phyloP scores from a whole-genome alignment of 2,113 vertebrate species.

The Nettapus auritus region DNA sequence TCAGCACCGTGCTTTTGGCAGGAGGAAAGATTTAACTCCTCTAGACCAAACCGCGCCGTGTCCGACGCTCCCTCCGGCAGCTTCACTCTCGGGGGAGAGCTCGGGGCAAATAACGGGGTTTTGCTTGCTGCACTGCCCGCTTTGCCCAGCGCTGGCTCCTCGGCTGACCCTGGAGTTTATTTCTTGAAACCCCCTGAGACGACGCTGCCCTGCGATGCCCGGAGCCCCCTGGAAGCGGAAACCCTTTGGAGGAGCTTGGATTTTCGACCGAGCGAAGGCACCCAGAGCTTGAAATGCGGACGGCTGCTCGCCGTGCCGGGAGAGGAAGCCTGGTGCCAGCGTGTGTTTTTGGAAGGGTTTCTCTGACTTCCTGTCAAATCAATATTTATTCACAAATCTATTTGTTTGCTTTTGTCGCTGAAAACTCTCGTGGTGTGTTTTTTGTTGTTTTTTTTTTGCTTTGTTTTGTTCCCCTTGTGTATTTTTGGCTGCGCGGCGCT shows the following conservation, averaged over 20 bases:
- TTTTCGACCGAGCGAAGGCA: not conserved
- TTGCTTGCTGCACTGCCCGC: rapidly evolving
- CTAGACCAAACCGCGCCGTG: not conserved
- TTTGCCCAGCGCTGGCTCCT: not conserved
- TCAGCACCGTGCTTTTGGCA: not conserved
- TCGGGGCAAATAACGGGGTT: rapidly evolving
- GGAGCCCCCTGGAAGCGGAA: not conserved
- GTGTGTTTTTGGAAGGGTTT: slow-evolving; percentile 9
- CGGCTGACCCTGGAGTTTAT: rapidly evolving
- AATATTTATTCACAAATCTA: slow-evolving; percentile 71
- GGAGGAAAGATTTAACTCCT: not conserved
- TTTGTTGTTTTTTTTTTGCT: rapidly evolving
- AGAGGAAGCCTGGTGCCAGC: not conserved
- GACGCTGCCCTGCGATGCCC: rapidly evolving
- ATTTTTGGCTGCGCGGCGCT: slow-evolving; percentile 21
- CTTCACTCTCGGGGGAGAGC: not conserved
- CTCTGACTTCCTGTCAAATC: slow-evolving; percentile 61
- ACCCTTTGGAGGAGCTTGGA: not conserved
- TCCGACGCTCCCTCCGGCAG: not conserved
- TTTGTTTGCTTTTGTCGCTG: slow-evolving; percentile 66
- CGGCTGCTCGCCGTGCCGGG: not conserved
- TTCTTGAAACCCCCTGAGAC: not conserved
- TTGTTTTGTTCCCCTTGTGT: slow-evolving; percentile 34
- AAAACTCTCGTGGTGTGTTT: slow-evolving; percentile 6
- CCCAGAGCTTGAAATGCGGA: not conserved